Conservation (phyloP, 1,140 invertebrate genomes). For the Palaemon carinicauda region DNA sequence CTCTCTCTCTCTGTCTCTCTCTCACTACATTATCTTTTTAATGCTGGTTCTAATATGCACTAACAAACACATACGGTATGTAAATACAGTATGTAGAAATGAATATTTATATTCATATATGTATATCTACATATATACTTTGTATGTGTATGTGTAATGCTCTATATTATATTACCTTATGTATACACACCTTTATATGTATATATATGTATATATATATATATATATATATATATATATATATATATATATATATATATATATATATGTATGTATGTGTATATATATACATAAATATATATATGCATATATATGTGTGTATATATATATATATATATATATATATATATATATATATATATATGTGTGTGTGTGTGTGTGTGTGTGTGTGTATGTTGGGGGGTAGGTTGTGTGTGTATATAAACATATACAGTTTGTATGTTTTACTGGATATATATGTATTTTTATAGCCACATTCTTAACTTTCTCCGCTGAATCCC, state of each 20-base stretch:
- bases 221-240: conserved; percentile 27
- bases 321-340: conserved; percentile 1
- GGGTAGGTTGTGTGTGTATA: conserved; percentile 13
- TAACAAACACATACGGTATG: no score
- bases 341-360: conserved; percentile 12
- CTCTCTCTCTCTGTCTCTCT: no score
- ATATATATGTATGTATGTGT: conserved; percentile 15
- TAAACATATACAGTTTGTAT: not conserved
- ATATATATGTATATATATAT: conserved; percentile 14
- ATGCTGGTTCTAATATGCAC: no score
- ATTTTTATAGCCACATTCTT: no score
- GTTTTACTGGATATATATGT: not conserved
- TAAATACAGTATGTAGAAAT: no score
- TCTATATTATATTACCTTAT: not conserved
- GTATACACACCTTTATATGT: not conserved
- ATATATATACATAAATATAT: conserved; percentile 30
- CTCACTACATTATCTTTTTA: no score
- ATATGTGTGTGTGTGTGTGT: not conserved
- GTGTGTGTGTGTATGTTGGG: not conserved
- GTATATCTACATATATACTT: not conserved
- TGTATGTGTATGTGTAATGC: no score
- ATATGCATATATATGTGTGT: not conserved
- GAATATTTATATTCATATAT: no score
- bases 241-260: conserved; percentile 6
- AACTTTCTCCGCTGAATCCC: no score